These are phyloP conservation scores for Watsonalla binaria DNA, from an alignment of 2,888 invertebrate species.

Conservation along the genomic window DNA sequence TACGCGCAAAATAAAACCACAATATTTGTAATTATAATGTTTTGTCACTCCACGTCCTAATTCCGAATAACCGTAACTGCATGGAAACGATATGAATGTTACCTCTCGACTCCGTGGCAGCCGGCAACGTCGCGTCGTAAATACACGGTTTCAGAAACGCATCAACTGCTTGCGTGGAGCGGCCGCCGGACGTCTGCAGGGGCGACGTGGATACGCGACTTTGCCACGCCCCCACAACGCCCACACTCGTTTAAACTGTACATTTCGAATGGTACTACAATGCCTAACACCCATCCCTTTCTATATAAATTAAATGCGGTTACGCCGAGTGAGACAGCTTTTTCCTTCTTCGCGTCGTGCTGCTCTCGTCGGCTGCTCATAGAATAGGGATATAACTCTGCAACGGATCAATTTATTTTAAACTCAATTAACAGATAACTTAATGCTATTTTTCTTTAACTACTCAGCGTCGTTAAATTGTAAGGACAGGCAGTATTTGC, in stretches of 20 bases:
- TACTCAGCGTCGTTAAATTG: slow-evolving; percentile 2
- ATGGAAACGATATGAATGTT: slow-evolving; percentile 40
- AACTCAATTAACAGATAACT: slow-evolving; percentile 5
- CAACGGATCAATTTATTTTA: not conserved
- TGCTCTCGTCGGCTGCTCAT: not conserved
- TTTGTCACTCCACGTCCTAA: not conserved
- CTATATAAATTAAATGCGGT: slow-evolving; percentile 22
- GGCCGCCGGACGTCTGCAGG: slow-evolving; percentile 57
- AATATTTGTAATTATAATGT: not conserved
- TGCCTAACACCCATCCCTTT: slow-evolving; percentile 10
- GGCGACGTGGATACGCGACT: slow-evolving; percentile 47
- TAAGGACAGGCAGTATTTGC: slow-evolving; percentile 15
- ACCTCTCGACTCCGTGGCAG: slow-evolving; percentile 59
- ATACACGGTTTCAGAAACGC: slow-evolving; percentile 63
- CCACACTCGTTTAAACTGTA: slow-evolving; percentile 16
- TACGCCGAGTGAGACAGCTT: slow-evolving; percentile 27
- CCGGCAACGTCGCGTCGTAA: slow-evolving; percentile 60
- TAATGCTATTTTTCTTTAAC: slow-evolving; percentile 19
- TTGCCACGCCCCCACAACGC: slow-evolving; percentile 59
- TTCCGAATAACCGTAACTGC: slow-evolving; percentile 23
- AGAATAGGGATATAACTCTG: not conserved
- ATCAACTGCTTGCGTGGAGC: slow-evolving; percentile 70
- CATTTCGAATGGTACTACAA: not conserved
- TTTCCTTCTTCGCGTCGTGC: slow-evolving; percentile 9
- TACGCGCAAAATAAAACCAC: no score